Evolutionary conservation across 2,888 invertebrate genomes (phyloP), one percentile per base, ranked within the genome.

Genomic region (Girardia tigrina): DNA sequence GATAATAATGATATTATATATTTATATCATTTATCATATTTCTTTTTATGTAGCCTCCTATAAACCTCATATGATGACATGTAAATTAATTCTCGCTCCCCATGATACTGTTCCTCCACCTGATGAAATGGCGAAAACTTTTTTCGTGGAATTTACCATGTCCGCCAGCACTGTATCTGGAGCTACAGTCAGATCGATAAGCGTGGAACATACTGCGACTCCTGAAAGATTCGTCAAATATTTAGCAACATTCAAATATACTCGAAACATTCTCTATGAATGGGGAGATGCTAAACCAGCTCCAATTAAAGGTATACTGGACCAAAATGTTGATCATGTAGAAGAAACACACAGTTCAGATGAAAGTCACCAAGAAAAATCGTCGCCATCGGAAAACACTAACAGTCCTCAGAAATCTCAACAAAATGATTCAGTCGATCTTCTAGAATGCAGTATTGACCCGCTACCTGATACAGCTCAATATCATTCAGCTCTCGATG

Each of bases 211-310:
- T 29, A 81, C 81, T 6, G 78, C 77, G 14, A 90, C 90, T 81
- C 97, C 97, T 16, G 98, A 98, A 87, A 97, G 97, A 86, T 97
- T 94, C 86, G 95, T 97, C 77, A 88, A 94, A 79, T 94, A 97
- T 86, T 88, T 94, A 79, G 94, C 95, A 75, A 88, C 94, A 78
- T 95, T 95, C 86, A 93, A 42, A 16, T 78, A 76, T 29, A 76
- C 42, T n/a, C 73, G 76, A 14, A 77, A 74, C 23, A 78, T 78
- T 36, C 29, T 76, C 26, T 78, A 78, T 69, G 73, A 78, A 36
- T 28, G 71, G 0, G 77, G 77, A 20, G 72, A 77, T 42, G 0
- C 26, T 1, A 77, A 77, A 28, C 56, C 36, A 16, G 36, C 77
- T 20, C 26, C 75, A 12, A 26, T 77, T 23, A 77, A 75, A 27